Evolutionary conservation across 2,797 vertebrate genomes (phyloP).

Genomic region (Chelmon rostratus): DNA sequence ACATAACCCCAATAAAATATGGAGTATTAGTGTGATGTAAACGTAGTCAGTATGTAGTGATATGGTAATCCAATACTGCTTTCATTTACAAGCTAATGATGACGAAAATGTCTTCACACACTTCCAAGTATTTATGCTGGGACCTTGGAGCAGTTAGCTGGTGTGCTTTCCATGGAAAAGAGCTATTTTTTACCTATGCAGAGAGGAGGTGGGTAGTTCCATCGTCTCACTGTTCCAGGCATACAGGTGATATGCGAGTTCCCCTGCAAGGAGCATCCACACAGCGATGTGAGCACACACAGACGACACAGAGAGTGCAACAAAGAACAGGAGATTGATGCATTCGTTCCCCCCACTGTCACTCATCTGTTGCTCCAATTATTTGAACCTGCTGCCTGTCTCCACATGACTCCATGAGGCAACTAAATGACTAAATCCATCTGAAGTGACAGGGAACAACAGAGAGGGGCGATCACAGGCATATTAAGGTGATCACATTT

Average conservation of each 20-base stretch:
- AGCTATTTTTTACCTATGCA: slow-evolving; percentile 91
- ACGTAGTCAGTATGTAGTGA: neutral
- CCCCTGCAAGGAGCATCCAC: slow-evolving; percentile 84
- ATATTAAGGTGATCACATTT: slow-evolving; percentile 52
- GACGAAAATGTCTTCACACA: neutral
- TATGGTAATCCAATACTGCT: slow-evolving; percentile 1
- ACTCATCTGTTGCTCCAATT: slow-evolving; percentile 58
- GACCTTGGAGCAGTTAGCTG: neutral
- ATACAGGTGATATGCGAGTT: slow-evolving; percentile 98
- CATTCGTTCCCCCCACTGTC: slow-evolving; percentile 56
- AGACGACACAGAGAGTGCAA: slow-evolving; percentile 45
- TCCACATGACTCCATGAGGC: slow-evolving; percentile 50
- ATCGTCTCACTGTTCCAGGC: slow-evolving; percentile 96
- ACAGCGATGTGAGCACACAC: neutral
- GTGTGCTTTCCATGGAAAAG: neutral
- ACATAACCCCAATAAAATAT: too few species aligned
- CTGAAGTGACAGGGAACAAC: slow-evolving; percentile 59
- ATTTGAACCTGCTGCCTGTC: slow-evolving; percentile 62
- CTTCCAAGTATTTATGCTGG: neutral
- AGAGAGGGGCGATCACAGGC: slow-evolving; percentile 23
- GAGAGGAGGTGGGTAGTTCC: slow-evolving; percentile 98
- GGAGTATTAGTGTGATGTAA: too few species aligned
- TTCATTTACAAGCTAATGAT: slow-evolving; percentile 7
- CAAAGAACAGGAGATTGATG: slow-evolving; percentile 51
- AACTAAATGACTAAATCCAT: slow-evolving; percentile 68